Evolutionary conservation across 2,888 invertebrate species (phyloP).

Genomic region (Germaria angustata): DNA sequence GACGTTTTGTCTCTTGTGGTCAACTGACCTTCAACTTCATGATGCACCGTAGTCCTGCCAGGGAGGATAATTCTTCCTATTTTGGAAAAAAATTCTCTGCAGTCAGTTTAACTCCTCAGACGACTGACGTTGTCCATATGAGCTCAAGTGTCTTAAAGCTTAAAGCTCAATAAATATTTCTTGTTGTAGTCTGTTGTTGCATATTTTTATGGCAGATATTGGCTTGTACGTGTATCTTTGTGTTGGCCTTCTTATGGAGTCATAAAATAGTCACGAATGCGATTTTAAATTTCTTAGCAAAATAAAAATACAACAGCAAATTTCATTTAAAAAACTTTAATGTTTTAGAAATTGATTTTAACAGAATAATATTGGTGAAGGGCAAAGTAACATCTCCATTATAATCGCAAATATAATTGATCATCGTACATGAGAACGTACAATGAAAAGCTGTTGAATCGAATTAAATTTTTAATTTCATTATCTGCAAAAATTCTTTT

Average conservation of each 20-base stretch:
- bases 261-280: slow-evolving; percentile 21
- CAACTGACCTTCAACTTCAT: no score
- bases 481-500: no score
- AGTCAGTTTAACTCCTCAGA: not conserved
- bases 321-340: not conserved
- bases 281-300: not conserved
- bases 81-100: no score
- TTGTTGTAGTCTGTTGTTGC: not conserved
- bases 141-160: not conserved
- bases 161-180: slow-evolving; percentile 37
- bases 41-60: no score
- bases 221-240: slow-evolving; percentile 27
- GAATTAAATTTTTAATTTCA: no score
- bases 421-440: not conserved
- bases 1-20: no score
- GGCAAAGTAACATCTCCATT: not conserved
- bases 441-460: no score
- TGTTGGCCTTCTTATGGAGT: slow-evolving; percentile 22
- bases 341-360: not conserved
- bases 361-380: not conserved
- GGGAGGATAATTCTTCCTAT: no score
- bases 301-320: not conserved
- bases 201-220: slow-evolving; percentile 38
- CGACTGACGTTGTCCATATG: not conserved
- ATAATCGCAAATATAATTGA: no score